phyloP scores from a whole-genome alignment of 2,797 vertebrate species.

The Myripristis jacobus region DNA sequence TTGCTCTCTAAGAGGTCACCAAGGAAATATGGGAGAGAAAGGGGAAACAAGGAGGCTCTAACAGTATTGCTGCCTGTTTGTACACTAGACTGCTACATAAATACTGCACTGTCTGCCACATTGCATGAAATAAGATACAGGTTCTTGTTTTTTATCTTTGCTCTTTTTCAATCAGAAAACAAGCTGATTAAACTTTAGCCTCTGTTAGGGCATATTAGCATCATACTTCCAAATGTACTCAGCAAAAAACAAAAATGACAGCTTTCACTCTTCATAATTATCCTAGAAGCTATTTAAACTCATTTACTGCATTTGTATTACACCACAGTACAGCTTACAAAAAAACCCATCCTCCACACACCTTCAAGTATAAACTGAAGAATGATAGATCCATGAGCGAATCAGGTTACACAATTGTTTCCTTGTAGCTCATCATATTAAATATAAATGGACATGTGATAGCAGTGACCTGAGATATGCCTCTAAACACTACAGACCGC shows the following conservation, averaged over 20 bases:
- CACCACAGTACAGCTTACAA: background rate
- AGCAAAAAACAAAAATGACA: background rate
- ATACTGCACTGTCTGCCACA: constrained; percentile 58
- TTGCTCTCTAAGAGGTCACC: constrained; percentile 85
- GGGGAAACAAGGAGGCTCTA: constrained; percentile 62
- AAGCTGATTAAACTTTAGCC: background rate
- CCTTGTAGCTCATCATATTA: constrained; percentile 71
- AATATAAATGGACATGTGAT: constrained; percentile 83
- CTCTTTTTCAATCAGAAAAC: constrained; percentile 1
- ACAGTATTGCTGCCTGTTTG: constrained; percentile 67
- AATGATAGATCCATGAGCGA: constrained; percentile 45
- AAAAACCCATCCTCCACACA: constrained; percentile 11
- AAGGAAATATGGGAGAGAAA: constrained; percentile 80
- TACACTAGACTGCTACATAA: constrained; percentile 64
- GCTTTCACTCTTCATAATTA: background rate
- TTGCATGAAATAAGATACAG: constrained; percentile 43
- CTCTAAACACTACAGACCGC: constrained; percentile 47
- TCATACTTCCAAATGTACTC: background rate
- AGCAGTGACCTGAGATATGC: constrained; percentile 72
- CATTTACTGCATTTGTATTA: background rate
- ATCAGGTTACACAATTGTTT: constrained; percentile 63
- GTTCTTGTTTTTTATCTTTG: background rate
- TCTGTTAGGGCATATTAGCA: background rate
- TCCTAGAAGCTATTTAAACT: background rate
- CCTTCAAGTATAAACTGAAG: constrained; percentile 23